Evolutionary conservation across 2,797 vertebrate genomes (phyloP).

Genomic region (Phyllotis vaccarum): DNA sequence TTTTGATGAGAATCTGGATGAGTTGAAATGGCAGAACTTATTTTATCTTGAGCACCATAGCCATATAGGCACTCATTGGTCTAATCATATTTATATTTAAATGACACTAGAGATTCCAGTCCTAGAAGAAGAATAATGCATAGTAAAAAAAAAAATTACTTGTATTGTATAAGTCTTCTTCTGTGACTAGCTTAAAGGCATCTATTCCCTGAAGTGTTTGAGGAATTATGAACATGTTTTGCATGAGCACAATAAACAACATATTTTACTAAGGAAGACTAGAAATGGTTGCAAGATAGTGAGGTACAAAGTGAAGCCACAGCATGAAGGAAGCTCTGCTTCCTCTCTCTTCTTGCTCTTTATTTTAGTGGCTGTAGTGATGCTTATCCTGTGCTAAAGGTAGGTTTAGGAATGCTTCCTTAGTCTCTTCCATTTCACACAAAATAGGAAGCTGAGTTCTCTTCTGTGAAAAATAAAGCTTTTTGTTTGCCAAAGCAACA

Average conservation of each 20-base stretch:
- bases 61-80: neutral
- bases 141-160: conserved; percentile 62
- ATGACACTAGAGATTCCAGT: conserved; percentile 40
- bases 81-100: conserved; percentile 58
- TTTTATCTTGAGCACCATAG: conserved; percentile 21
- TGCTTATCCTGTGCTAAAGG: neutral
- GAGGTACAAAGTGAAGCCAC: neutral
- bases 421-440: neutral
- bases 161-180: conserved; percentile 73
- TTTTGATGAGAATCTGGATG: neutral
- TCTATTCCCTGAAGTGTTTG: conserved; percentile 77
- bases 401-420: neutral
- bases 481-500: conserved; percentile 73
- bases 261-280: conserved; percentile 81
- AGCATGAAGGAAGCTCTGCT: neutral
- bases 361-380: neutral
- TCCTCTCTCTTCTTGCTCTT: neutral
- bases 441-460: conserved; percentile 50
- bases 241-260: conserved; percentile 82
- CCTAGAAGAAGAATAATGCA: conserved; percentile 42
- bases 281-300: conserved; percentile 67
- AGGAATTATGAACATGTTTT: conserved; percentile 85
- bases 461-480: conserved; percentile 30
- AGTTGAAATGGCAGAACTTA: neutral
- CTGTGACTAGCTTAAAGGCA: conserved; percentile 78